These are phyloP conservation scores for Cacoxenus indagator DNA, from an alignment of 2,888 invertebrate genomes.

Conservation along the genomic window DNA sequence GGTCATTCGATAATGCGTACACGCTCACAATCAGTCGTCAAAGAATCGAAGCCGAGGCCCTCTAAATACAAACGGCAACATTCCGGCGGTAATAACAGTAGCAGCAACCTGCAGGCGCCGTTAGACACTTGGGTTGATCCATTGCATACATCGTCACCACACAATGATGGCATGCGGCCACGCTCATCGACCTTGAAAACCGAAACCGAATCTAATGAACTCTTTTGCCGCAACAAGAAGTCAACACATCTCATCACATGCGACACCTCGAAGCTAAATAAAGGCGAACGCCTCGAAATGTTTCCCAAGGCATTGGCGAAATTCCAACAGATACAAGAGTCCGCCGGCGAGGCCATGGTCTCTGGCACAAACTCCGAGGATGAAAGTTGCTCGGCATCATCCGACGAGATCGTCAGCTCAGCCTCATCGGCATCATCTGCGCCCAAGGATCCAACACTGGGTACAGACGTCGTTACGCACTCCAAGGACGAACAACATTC, in stretches of 20 bases:
- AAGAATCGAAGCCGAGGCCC: conserved; percentile 23
- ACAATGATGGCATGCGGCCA: conserved; percentile 37
- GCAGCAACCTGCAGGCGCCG: conserved; percentile 11
- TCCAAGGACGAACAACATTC: conserved; percentile 60
- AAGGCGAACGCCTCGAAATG: conserved; percentile 58
- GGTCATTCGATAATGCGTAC: conserved; percentile 67
- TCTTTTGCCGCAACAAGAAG: conserved; percentile 11
- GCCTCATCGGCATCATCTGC: conserved; percentile 66
- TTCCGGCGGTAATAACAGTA: conserved; percentile 34
- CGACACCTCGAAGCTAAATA: conserved; percentile 62
- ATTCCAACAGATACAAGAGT: conserved; percentile 74
- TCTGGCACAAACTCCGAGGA: conserved; percentile 77
- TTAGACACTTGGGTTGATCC: conserved; percentile 39
- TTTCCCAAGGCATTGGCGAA: conserved; percentile 64
- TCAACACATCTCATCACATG: conserved; percentile 64
- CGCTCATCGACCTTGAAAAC: conserved; percentile 44
- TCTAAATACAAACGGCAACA: conserved; percentile 34
- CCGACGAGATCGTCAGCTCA: conserved; percentile 71
- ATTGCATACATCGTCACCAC: conserved; percentile 54
- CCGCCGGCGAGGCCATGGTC: conserved; percentile 78
- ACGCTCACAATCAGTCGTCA: conserved; percentile 70
- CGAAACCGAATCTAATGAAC: conserved; percentile 1
- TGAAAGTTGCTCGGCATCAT: conserved; percentile 73
- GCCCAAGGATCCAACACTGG: conserved; percentile 21
- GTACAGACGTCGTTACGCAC: not conserved